A percentile compares a stretch with the other conserved stretches of the same genome.
Conservation (phyloP, 92 coral and sea anemone genomes). For the Blastomussa wellsi region DNA sequence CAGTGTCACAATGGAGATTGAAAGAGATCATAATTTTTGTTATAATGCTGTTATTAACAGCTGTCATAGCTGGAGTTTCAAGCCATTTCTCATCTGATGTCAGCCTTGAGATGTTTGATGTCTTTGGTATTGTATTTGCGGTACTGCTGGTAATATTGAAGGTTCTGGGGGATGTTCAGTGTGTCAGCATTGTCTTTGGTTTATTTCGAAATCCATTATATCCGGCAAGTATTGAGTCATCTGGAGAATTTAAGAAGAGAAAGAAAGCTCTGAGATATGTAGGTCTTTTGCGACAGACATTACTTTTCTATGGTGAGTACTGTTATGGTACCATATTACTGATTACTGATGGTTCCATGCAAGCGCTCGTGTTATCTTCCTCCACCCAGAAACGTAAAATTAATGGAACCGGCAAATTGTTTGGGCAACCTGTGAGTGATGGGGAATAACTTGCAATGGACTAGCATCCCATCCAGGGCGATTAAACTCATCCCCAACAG, state of each 20-base stretch:
- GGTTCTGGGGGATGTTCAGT: conserved; percentile 80
- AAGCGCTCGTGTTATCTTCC: too few relatives aligned
- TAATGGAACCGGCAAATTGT: too few relatives aligned
- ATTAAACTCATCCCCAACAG: too few relatives aligned
- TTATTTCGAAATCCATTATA: conserved; percentile 86
- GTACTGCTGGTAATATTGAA: conserved; percentile 67
- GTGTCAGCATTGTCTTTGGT: conserved; percentile 80
- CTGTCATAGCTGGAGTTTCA: conserved; percentile 54
- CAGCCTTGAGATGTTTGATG: conserved; percentile 42
- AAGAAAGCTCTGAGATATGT: conserved; percentile 58
- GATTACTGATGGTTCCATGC: neutral
- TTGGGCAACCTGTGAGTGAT: too few relatives aligned
- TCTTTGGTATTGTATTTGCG: conserved; percentile 74
- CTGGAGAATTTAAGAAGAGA: conserved; percentile 56
- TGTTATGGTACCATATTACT: neutral
- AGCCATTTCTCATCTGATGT: conserved; percentile 56
- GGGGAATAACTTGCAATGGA: too few relatives aligned
- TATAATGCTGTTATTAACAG: conserved; percentile 52
- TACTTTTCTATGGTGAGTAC: conserved; percentile 79
- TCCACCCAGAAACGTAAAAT: too few relatives aligned
- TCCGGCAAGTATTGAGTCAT: conserved; percentile 74
- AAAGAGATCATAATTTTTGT: conserved; percentile 58
- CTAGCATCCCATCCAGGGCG: too few relatives aligned
- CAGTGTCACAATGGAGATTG: conserved; percentile 39
- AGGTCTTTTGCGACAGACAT: conserved; percentile 60